Conservation (phyloP, 2,797 vertebrate genomes). For the Aulostomus chinensis region DNA sequence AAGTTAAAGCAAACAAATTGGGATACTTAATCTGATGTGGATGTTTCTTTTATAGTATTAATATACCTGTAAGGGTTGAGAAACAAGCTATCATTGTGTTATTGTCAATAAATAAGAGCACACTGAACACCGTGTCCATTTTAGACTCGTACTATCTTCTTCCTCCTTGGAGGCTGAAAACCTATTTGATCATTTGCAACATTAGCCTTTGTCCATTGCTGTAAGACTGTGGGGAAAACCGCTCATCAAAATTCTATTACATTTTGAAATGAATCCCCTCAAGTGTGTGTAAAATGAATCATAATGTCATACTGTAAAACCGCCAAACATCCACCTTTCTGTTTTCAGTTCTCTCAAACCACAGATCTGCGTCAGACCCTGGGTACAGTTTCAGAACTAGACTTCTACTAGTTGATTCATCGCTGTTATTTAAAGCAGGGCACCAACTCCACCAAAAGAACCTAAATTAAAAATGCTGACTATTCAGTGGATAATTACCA, state of each 20-base stretch:
- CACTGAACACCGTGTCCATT: too few relatives aligned
- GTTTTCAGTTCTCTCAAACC: slow-evolving; percentile 10
- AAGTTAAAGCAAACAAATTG: too few relatives aligned
- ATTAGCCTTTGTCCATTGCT: slow-evolving; percentile 16
- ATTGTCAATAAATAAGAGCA: background rate
- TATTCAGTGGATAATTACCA: slow-evolving; percentile 21
- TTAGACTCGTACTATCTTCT: too few relatives aligned
- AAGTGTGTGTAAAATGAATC: slow-evolving; percentile 50
- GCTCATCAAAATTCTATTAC: slow-evolving; percentile 53
- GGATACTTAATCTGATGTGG: too few relatives aligned
- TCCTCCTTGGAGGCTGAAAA: slow-evolving; percentile 13
- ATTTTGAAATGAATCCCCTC: slow-evolving; percentile 39
- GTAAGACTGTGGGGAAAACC: slow-evolving; percentile 9
- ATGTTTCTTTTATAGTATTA: too few relatives aligned
- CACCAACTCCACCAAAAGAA: slow-evolving; percentile 10
- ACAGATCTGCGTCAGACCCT: slow-evolving; percentile 11
- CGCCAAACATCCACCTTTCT: slow-evolving; percentile 29
- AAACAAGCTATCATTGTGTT: too few relatives aligned
- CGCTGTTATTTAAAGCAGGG: slow-evolving; percentile 2
- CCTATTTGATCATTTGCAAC: slow-evolving; percentile 3
- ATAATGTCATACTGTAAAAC: slow-evolving; percentile 24
- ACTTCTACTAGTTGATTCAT: slow-evolving; percentile 26
- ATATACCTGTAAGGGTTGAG: too few relatives aligned
- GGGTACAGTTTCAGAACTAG: slow-evolving; percentile 2
- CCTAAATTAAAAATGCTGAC: slow-evolving; percentile 40